Percentiles rank a stretch among this genome's conserved stretches.
Evolutionary conservation across 2,888 invertebrate genomes (phyloP).

Genomic region (Willowsia nigromaculata): DNA sequence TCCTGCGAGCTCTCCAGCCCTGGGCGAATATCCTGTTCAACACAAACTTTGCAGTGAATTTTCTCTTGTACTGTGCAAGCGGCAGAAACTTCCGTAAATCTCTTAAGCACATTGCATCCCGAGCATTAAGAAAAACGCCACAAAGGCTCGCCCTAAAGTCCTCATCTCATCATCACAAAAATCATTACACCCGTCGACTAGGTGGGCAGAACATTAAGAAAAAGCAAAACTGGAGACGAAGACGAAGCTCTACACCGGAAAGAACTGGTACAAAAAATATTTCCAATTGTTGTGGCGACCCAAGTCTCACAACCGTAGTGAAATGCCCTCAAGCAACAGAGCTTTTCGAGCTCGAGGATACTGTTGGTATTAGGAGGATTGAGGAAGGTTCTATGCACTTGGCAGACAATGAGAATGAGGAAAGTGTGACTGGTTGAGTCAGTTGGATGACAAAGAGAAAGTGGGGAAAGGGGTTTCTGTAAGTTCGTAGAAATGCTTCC

Average conservation of each 20-base stretch:
- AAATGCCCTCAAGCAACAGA: neutral
- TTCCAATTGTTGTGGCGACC: neutral
- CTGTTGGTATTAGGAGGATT: neutral
- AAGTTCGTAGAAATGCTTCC: no score
- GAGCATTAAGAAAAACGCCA: conserved; percentile 9
- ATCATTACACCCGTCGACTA: neutral
- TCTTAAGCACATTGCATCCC: conserved; percentile 79
- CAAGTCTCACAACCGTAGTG: neutral
- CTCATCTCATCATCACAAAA: neutral
- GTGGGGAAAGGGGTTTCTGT: no score
- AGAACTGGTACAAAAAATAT: neutral
- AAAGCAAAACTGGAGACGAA: neutral
- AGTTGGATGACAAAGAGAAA: no score
- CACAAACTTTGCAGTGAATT: conserved; percentile 91
- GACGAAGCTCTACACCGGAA: neutral
- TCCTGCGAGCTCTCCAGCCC: conserved; percentile 69
- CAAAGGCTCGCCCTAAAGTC: neutral
- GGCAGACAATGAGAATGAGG: neutral
- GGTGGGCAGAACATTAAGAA: neutral
- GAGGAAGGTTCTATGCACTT: neutral
- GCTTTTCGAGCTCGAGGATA: neutral
- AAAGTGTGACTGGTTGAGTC: neutral
- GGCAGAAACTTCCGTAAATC: conserved; percentile 89
- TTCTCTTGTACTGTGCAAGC: conserved; percentile 89
- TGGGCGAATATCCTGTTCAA: conserved; percentile 85